These are phyloP conservation scores for Hyperoplus immaculatus DNA, from an alignment of 2,797 vertebrate species.

Conservation along the genomic window DNA sequence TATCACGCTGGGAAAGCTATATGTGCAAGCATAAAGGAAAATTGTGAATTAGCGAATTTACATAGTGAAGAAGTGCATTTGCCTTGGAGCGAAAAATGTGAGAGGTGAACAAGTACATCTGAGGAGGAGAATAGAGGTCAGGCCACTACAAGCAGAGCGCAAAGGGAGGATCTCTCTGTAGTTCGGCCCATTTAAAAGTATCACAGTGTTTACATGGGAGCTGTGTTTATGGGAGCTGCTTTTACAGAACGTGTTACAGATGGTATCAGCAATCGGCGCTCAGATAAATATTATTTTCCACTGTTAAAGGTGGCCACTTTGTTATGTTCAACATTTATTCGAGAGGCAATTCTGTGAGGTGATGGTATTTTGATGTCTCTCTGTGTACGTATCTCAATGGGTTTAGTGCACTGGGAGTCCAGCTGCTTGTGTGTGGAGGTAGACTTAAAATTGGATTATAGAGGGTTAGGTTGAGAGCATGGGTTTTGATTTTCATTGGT, in stretches of 20 bases:
- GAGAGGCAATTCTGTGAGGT: conserved; percentile 70
- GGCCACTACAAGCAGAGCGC: conserved; percentile 44
- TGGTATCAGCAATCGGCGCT: conserved; percentile 65
- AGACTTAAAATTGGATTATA: conserved; percentile 71
- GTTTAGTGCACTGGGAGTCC: conserved; percentile 56
- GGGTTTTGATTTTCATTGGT: conserved; percentile 74
- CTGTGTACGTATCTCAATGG: conserved; percentile 54
- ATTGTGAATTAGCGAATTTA: conserved; percentile 30
- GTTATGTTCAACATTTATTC: conserved; percentile 78
- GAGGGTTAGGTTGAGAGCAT: conserved; percentile 59
- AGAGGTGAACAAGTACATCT: conserved; percentile 56
- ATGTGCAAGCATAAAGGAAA: conserved; percentile 11
- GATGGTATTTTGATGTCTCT: conserved; percentile 72
- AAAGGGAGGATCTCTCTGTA: conserved; percentile 54
- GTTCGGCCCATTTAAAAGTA: conserved; percentile 61
- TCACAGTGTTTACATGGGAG: conserved; percentile 77
- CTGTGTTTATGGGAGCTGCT: conserved; percentile 82
- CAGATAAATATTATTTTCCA: conserved; percentile 83
- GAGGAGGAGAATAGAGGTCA: conserved; percentile 33
- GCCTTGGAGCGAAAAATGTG: conserved; percentile 43
- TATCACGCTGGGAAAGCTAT: background rate
- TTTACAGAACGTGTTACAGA: conserved; percentile 78
- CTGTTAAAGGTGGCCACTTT: conserved; percentile 74
- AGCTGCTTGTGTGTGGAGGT: conserved; percentile 65
- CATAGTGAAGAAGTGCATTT: conserved; percentile 16